phyloP scores from a whole-genome alignment of 2,113 vertebrate genomes.

The Serinus canaria region DNA sequence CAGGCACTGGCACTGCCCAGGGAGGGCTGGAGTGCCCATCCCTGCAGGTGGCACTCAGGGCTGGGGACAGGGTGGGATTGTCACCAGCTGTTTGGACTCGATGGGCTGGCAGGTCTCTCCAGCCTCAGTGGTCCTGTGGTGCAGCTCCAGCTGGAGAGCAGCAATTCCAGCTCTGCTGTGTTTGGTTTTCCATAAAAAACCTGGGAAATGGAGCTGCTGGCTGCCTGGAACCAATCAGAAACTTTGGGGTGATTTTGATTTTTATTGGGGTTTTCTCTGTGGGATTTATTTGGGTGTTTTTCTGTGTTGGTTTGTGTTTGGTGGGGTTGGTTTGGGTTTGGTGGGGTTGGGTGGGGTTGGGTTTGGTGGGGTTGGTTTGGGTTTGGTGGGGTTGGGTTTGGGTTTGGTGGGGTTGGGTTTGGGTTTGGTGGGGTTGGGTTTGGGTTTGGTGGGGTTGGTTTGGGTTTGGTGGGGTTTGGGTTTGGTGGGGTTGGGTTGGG shows the following conservation, averaged over 20 bases:
- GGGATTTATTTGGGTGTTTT: not conserved
- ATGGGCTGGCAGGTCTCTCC: not conserved
- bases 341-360: too few relatives aligned
- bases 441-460: too few relatives aligned
- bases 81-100: rapidly evolving
- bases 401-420: too few relatives aligned
- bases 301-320: too few relatives aligned
- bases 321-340: not conserved
- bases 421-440: too few relatives aligned
- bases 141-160: not conserved
- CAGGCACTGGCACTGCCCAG: not conserved
- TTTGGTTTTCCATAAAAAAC: not conserved
- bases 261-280: not conserved
- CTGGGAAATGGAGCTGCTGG: not conserved
- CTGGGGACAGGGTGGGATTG: not conserved
- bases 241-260: not conserved
- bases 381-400: not conserved
- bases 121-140: not conserved
- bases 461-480: too few relatives aligned
- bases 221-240: not conserved
- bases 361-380: too few relatives aligned
- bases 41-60: not conserved
- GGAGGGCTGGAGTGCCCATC: not conserved
- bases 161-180: not conserved
- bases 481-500: too few relatives aligned